Evolutionary conservation across 64 coral and sea anemone species (phyloP).

Genomic region (Actinia tenebrosa): DNA sequence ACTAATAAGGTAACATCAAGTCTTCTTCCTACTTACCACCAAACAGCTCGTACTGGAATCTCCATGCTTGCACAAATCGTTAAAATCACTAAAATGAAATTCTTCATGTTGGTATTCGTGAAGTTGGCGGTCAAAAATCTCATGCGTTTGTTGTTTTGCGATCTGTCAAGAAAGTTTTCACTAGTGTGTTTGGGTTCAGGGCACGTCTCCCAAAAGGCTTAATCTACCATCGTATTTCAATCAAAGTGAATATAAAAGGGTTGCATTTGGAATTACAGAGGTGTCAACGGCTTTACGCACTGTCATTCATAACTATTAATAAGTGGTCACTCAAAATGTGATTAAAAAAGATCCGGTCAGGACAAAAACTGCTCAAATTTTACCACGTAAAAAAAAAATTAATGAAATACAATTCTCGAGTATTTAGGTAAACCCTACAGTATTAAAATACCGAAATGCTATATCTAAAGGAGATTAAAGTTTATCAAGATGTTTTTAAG

Average conservation of each 20-base stretch:
- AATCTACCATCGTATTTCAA: conserved; percentile 70
- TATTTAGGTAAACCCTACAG: background rate
- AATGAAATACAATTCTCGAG: background rate
- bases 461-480: background rate
- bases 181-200: conserved; percentile 23
- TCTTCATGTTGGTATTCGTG: conserved; percentile 24
- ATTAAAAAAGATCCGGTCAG: conserved; percentile 38
- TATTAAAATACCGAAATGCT: background rate
- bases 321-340: conserved; percentile 61
- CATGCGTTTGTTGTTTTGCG: conserved; percentile 23
- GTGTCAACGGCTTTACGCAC: conserved; percentile 88
- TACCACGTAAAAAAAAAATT: background rate
- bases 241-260: conserved; percentile 80
- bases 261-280: conserved; percentile 79
- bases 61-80: conserved; percentile 47
- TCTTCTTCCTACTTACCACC: conserved; percentile 72
- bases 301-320: conserved; percentile 85
- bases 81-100: conserved; percentile 32
- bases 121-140: conserved; percentile 21
- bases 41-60: conserved; percentile 49
- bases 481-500: background rate
- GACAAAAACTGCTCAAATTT: background rate
- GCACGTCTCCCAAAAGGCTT: conserved; percentile 48
- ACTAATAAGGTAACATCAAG: conserved; percentile 15
- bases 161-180: conserved; percentile 26